Base-by-base conservation (phyloP, 2,888 invertebrate species). In the Ferrisia virgata region DNA sequence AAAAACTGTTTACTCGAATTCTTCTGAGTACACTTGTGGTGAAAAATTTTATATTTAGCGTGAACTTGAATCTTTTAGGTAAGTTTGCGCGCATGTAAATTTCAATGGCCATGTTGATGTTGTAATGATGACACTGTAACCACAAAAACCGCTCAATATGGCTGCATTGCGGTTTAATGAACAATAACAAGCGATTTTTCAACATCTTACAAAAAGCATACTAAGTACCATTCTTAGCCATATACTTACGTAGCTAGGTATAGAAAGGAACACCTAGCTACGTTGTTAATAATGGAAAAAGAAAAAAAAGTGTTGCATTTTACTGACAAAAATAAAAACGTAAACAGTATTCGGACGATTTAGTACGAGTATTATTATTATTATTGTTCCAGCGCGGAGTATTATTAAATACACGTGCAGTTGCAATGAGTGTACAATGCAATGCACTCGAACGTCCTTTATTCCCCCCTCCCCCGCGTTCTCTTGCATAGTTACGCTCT, bases 391-490 rank as follows among this genome's bases (percentile, higher is more conserved):
- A 64, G 28, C 25, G 47, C 18, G 22, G 58, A 9, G 58, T 28
- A 64, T 25, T 28, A 64, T 64, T 28, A 64, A 64, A 64, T 64
- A 64, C 58, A 64, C 58, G 58, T 64, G 58, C 58, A 64, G 58
- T 64, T 64, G 58, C 58, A 64, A 64, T 64, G 58, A 64, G 25
- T 64, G n/a, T n/a, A n/a, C n/a, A 64, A 64, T 25, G 58, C 28
- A 64, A 64, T 64, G 58, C 58, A 28, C 28, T 64, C 58, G 58
- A 64, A 25, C 58, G 58, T 64, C 58, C 58, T 64, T 64, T 64
- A 64, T 25, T 25, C n/a, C 58, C 47, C 58, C 58, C n/a, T n/a
- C 15, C 58, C 2, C 11, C 58, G 53, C 53, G 2, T 64, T 11
- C 11, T 6, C 58, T 64, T 22, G 58, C 58, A 25, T 28, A 28